Base-by-base conservation (phyloP, 2,797 vertebrate species). In the Knipowitschia caucasica region DNA sequence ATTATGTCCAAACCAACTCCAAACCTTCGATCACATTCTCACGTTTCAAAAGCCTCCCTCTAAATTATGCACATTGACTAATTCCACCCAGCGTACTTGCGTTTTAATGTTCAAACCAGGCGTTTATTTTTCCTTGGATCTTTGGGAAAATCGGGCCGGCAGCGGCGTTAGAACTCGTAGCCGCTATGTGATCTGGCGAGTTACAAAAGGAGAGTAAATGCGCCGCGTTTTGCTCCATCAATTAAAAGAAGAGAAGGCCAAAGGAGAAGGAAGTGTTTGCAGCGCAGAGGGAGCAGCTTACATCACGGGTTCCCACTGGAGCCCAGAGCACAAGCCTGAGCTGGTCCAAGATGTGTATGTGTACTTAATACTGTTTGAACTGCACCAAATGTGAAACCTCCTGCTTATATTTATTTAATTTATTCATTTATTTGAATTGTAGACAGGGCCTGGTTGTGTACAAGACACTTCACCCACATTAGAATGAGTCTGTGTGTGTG, bases 141-240 rank as follows among this genome's bases (percentile, higher is more conserved):
- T 40, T 18, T n/a, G n/a, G n/a, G 1, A 3, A 10, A 29, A 27
- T 10, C n/a, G 18, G 43, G 43, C 43, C 15, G 7, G 27, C 49
- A 15, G 60, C 33, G 69, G 75, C 14, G 38, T 11, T 5, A 40
- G 38, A 5, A 11, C 11, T 40, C 12, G 38, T 4, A 46, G 25
- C 53, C 9, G 60, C 33, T 67, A 79, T 15, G 29, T 1, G 59
- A 66, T 47, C 3, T 51, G 57, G 57, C 63, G 65, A 36, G 67
- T 46, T 69, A 69, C 57, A 30, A 71, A 67, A 61, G 58, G 62
- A 27, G 62, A 2, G 29, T 17, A 59, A 73, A 73, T 73, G 64
- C 78, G 64, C 58, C 53, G 47, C 31, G 23, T 71, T 80, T 77
- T 64, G 61, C 69, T 75, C 71, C 31, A 65, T 83, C 82, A 82